phyloP scores from a whole-genome alignment of 2,113 vertebrate genomes.

The Thinocorus orbignyianus region DNA sequence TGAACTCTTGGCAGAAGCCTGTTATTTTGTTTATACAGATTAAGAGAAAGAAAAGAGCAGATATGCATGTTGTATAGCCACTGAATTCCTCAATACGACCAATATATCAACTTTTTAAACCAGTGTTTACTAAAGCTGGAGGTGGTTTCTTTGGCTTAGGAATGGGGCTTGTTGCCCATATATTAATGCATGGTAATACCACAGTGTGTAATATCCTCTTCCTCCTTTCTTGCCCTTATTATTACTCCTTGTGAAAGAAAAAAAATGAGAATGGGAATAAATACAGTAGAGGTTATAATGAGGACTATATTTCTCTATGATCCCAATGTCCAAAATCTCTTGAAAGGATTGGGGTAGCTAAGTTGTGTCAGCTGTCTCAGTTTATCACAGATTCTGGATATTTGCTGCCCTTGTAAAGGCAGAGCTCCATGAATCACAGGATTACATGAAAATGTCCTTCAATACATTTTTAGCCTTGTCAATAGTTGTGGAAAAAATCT shows the following conservation, averaged over 20 bases:
- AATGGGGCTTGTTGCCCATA: not conserved
- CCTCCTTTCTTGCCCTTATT: not conserved
- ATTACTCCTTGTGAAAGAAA: not conserved
- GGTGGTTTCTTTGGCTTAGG: not conserved
- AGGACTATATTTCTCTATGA: not conserved
- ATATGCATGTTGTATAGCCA: not conserved
- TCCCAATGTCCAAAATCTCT: not conserved
- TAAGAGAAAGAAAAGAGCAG: not conserved
- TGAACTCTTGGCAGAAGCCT: not conserved
- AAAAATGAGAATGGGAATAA: not conserved
- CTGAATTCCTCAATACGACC: not conserved
- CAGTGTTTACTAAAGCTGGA: not conserved
- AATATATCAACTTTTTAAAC: not conserved
- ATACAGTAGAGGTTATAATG: not conserved
- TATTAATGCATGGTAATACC: not conserved
- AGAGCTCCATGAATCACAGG: not conserved
- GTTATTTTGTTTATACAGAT: not conserved
- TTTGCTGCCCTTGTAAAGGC: not conserved
- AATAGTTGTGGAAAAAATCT: not conserved
- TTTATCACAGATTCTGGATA: not conserved
- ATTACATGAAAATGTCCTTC: not conserved
- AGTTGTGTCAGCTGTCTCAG: not conserved
- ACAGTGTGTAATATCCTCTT: not conserved
- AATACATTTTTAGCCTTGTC: not conserved
- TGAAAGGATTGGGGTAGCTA: not conserved